Conservation (phyloP, 2,888 invertebrate genomes). For the Chrysodeixis includens region DNA sequence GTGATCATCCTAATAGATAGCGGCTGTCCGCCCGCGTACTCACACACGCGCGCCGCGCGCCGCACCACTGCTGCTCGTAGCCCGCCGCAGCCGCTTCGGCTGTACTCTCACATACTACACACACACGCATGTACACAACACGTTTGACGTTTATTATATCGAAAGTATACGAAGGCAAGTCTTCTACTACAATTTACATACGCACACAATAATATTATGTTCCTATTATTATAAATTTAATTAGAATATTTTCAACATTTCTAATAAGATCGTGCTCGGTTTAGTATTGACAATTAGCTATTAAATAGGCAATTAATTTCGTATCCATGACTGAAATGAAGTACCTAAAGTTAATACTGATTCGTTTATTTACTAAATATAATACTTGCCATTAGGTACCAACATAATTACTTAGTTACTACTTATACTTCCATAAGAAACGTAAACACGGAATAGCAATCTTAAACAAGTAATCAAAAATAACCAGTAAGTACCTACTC, state of each 20-base stretch:
- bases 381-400: too few relatives aligned
- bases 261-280: background rate
- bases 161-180: constrained; percentile 8
- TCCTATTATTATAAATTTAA: background rate
- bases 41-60: constrained; percentile 2
- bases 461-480: too few relatives aligned
- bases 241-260: background rate
- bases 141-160: background rate
- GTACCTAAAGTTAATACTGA: too few relatives aligned
- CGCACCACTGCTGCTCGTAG: constrained; percentile 1
- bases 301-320: too few relatives aligned
- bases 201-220: constrained; percentile 11
- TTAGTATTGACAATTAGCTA: background rate
- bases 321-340: too few relatives aligned
- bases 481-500: too few relatives aligned
- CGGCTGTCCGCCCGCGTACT: constrained; percentile 42
- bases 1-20: constrained; percentile 60
- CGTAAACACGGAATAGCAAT: too few relatives aligned
- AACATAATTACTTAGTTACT: too few relatives aligned
- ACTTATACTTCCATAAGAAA: too few relatives aligned
- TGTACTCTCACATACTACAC: background rate
- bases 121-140: background rate
- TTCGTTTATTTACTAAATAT: too few relatives aligned
- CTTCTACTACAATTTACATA: constrained; percentile 7
- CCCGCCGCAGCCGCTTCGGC: background rate